These are phyloP conservation scores for Drosophila seguyi DNA, from an alignment of 1,140 invertebrate species.

Conservation along the genomic window DNA sequence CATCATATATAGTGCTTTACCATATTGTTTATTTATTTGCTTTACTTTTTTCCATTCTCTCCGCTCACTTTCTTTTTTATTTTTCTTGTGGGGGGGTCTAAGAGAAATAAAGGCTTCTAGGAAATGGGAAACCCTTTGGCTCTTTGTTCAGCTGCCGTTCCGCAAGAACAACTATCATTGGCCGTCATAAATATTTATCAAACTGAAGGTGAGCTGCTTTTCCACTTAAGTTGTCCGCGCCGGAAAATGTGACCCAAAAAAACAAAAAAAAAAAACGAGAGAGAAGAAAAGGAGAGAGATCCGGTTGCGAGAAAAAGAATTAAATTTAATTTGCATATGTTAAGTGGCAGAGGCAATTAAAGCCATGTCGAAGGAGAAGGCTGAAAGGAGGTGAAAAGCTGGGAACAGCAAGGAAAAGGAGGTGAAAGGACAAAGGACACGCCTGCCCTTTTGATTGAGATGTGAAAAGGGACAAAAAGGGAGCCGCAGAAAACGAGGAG, in stretches of 20 bases:
- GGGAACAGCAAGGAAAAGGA: conserved; percentile 6
- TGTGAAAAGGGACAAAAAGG: conserved; percentile 44
- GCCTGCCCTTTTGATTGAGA: conserved; percentile 68
- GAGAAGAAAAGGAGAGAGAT: background rate
- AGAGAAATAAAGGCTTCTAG: conserved; percentile 43
- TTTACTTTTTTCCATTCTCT: conserved; percentile 19
- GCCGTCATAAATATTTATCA: conserved; percentile 79
- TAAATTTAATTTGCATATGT: conserved; percentile 82
- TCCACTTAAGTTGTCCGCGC: conserved; percentile 61
- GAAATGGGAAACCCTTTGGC: conserved; percentile 52
- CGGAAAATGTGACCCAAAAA: conserved; percentile 27
- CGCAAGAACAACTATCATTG: conserved; percentile 38
- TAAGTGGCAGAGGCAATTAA: conserved; percentile 83
- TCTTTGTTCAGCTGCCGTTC: conserved; percentile 35
- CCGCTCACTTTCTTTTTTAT: background rate
- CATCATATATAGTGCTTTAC: conserved; percentile 34
- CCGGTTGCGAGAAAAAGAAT: conserved; percentile 41
- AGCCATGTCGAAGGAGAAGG: conserved; percentile 17
- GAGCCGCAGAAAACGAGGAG: conserved; percentile 8
- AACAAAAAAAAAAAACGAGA: no score
- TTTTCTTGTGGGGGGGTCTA: conserved; percentile 1
- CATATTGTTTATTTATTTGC: conserved; percentile 59
- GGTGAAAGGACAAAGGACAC: conserved; percentile 27
- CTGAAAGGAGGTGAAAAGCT: background rate
- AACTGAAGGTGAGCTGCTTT: conserved; percentile 50